Evolutionary conservation across 2,113 vertebrate genomes (phyloP), one percentile per base, ranked within the genome.

Genomic region (Catagonus wagneri): DNA sequence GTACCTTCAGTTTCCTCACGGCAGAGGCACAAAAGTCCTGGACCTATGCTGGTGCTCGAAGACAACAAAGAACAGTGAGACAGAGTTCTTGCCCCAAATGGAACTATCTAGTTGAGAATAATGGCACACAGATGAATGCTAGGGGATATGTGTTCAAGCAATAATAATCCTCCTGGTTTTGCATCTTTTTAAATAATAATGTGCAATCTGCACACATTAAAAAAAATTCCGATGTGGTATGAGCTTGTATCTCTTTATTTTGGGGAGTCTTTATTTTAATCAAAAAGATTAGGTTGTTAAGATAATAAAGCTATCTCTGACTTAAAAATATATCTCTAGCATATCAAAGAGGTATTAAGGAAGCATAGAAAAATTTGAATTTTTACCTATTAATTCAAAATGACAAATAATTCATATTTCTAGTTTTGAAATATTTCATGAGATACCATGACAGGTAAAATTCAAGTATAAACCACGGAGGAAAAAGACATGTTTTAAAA

Each of bases 401-500:
- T 36, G 83, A 76, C 27, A 89, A 78, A 60, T 85, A 75, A 65
- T n/a, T n/a, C n/a, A n/a, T 61, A 13, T 86, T 94, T 9, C 27
- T 80, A 58, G 6, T 83, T 92, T 94, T 79, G 34, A 94, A 89
- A 61, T 94, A 69, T 25, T 89, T 25, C 23, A 8, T 52, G 32
- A 90, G 50, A 13, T 9, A 94, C 54, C 20, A 44, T 79, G 69
- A 80, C 60, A 83, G 29, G 56, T 89, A 86, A 80, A 78, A 71
- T 80, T 79, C 83, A 91, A 89, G 14, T 74, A 32, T 78, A 92
- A 54, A 69, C n/a, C 34, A 36, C 60, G 8, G 25, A 34, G n/a
- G 68, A 13, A 68, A 94, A 80, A 71, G 8, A 63, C 34, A 36
- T 58, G 87, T 96, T 86, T 80, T 97, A 96, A 94, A 61, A n/a